Evolutionary conservation across 2,797 vertebrate species (phyloP).

Genomic region (Gymnoscopelus microlampas): DNA sequence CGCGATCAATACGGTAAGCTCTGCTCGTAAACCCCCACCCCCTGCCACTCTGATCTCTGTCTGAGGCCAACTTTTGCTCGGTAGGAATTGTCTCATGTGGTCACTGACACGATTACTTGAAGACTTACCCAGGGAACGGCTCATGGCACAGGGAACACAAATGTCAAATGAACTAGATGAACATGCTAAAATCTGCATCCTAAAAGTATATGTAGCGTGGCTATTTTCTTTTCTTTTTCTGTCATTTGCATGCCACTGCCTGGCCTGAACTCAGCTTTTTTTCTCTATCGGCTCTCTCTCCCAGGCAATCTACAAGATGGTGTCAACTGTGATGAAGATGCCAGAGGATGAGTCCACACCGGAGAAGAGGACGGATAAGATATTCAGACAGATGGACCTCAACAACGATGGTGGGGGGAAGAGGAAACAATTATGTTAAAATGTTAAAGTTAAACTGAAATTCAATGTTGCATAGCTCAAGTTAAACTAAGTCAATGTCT

Average conservation of each 20-base stretch:
- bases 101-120: slow-evolving; percentile 5
- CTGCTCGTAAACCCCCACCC: slow-evolving; percentile 12
- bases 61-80: background rate
- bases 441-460: no score
- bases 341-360: slow-evolving; percentile 98
- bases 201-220: slow-evolving; percentile 20
- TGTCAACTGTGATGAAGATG: slow-evolving; percentile 99
- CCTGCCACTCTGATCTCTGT: slow-evolving; percentile 21
- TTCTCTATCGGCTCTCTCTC: background rate
- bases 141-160: slow-evolving; percentile 16
- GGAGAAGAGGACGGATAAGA: slow-evolving; percentile 98
- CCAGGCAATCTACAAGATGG: slow-evolving; percentile 99
- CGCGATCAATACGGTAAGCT: slow-evolving; percentile 58
- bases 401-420: slow-evolving; percentile 93
- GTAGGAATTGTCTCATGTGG: background rate
- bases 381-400: slow-evolving; percentile 99
- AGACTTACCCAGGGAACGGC: slow-evolving; percentile 17
- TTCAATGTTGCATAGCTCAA: no score
- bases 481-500: no score
- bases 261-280: background rate
- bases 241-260: background rate
- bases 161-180: slow-evolving; percentile 18
- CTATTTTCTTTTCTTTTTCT: slow-evolving; percentile 31
- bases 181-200: slow-evolving; percentile 20
- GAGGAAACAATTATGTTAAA: slow-evolving; percentile 19